Base-by-base conservation (phyloP, 2,888 invertebrate genomes). In the Drepana falcataria region DNA sequence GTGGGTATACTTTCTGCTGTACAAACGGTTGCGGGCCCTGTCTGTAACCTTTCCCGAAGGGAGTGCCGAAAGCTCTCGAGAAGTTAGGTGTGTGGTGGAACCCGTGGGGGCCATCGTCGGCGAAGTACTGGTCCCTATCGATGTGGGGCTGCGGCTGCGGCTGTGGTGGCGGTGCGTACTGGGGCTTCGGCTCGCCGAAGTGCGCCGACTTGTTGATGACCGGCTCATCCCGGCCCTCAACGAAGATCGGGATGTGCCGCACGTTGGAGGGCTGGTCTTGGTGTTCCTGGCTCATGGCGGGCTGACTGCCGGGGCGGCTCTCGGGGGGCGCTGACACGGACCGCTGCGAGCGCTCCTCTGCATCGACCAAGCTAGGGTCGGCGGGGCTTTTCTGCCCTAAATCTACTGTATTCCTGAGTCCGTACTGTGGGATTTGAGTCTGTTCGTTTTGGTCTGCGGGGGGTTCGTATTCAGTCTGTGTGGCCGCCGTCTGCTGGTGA, bases 221-320 rank as follows among this genome's bases (percentile, higher is more conserved):
- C 0, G 96, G 96, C 72, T 95, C 95, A 68, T 96, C 95, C 53
- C 96, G 92, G 4, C 96, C 96, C 83, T 97, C 97, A 0, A 97
- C 95, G 74, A 95, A 95, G 61, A 97, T 97, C 35, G 97, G 97
- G 82, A 97, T 97, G 72, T 96, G 95, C 59, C 97, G 92, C 51
- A 96, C 94, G 68, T 93, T 94, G 48, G 93, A 85, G 62, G 86
- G 78, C 52, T 81, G 76, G 60, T 80, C 77, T 59, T 75, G 74
- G 70, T 70, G 73, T 71, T 80, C 75, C 59, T 79, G 80, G 68
- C 85, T 87, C 87, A 84, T 81, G 68, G 70, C 65, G 54, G 67
- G 66, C 59, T 73, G 67, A 60, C 79, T 75, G 60, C 77, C 75
- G 54, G 70, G 69, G 59, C 87, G 83, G 64, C 84, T 91, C 75